phyloP scores from a whole-genome alignment of 2,888 invertebrate species.

The Coecobrya sp. region DNA sequence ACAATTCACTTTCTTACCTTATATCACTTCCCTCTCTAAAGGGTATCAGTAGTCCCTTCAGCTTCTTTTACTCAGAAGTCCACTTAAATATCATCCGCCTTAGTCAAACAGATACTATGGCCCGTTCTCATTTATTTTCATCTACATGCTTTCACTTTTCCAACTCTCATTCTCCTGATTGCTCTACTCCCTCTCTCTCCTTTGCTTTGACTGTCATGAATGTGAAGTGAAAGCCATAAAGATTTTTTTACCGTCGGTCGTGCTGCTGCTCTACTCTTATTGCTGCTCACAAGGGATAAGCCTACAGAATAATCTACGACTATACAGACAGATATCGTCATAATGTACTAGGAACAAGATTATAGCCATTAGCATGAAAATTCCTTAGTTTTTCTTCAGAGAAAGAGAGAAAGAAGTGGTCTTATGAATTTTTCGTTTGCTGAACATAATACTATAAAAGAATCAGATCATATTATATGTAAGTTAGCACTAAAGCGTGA shows the following conservation, averaged over 20 bases:
- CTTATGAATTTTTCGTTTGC: constrained; percentile 36
- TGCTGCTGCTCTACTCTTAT: background rate
- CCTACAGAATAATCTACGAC: background rate
- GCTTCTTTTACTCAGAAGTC: background rate
- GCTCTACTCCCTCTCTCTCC: constrained; percentile 1
- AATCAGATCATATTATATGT: constrained; percentile 20
- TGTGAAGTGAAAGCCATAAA: constrained; percentile 71
- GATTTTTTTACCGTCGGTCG: constrained; percentile 29
- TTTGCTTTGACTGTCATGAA: constrained; percentile 59
- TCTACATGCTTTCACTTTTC: background rate
- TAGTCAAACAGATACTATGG: constrained; percentile 5
- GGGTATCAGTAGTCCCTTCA: background rate
- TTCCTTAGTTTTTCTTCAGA: background rate
- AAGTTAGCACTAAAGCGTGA: constrained; percentile 6
- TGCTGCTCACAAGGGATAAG: constrained; percentile 15
- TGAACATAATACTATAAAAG: background rate
- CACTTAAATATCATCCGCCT: background rate
- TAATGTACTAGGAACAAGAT: background rate
- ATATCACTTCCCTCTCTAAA: background rate
- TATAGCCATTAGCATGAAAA: constrained; percentile 61
- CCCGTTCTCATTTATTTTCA: constrained; percentile 36
- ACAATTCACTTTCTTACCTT: constrained; percentile 32
- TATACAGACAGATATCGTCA: background rate
- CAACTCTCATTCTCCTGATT: constrained; percentile 45
- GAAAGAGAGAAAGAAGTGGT: background rate